Evolutionary conservation across 2,888 invertebrate species (phyloP).

Genomic region (Cremastinae sp.): DNA sequence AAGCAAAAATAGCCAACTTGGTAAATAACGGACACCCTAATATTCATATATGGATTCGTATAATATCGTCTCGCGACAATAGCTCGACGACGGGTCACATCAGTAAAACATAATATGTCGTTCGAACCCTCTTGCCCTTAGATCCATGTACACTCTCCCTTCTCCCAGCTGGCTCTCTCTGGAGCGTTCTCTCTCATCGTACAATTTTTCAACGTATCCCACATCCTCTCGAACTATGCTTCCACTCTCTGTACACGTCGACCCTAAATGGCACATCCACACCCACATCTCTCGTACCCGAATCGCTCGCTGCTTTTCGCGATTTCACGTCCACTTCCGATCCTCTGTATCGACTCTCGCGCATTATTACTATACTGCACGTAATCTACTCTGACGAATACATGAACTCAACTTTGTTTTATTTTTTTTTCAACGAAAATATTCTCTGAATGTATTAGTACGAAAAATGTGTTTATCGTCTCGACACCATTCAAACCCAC

Average conservation of each 20-base stretch:
- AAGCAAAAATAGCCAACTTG: no score
- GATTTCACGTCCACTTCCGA: background rate
- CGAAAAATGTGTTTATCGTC: constrained; percentile 17
- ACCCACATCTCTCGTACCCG: background rate
- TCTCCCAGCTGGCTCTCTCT: constrained; percentile 1
- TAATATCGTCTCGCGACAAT: constrained; percentile 51
- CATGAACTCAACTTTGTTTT: constrained; percentile 36
- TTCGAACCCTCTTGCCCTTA: constrained; percentile 29
- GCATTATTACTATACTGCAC: constrained; percentile 10
- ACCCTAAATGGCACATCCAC: constrained; percentile 21
- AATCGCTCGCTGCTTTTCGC: background rate
- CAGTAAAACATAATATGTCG: constrained; percentile 33
- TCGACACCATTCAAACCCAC: background rate
- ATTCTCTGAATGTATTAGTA: background rate
- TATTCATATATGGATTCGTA: no score
- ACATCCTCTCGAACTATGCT: constrained; percentile 13
- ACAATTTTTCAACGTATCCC: constrained; percentile 34
- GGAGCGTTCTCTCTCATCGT: constrained; percentile 31
- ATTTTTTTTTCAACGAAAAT: constrained; percentile 30
- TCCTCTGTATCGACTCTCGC: no score
- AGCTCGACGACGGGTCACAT: constrained; percentile 41
- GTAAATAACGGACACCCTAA: no score
- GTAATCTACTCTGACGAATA: constrained; percentile 20
- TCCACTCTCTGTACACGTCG: constrained; percentile 12
- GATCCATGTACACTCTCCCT: constrained; percentile 9